Evolutionary conservation across 2,797 vertebrate genomes (phyloP).

Genomic region (Vireo griseus): DNA sequence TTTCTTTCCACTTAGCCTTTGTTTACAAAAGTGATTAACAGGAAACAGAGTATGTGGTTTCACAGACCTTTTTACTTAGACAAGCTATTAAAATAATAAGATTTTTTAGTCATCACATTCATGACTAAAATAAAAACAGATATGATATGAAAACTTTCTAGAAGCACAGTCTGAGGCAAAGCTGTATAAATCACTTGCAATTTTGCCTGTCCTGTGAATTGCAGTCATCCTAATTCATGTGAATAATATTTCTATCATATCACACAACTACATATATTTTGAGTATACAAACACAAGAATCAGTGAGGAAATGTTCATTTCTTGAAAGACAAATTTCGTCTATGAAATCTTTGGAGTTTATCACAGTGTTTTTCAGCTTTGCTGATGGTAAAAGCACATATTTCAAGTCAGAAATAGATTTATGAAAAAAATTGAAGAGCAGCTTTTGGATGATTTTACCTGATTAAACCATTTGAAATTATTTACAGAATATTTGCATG

Average conservation of each 20-base stretch:
- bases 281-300: neutral
- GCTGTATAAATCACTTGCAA: neutral
- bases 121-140: neutral
- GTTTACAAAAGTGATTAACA: neutral
- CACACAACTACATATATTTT: neutral
- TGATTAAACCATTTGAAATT: neutral
- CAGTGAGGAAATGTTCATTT: neutral
- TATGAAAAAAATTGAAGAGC: neutral
- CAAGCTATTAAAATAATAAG: neutral
- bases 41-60: neutral
- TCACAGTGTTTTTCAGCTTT: neutral
- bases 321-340: neutral
- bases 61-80: neutral
- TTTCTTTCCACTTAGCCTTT: neutral
- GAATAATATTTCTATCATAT: neutral
- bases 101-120: neutral
- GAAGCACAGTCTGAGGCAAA: neutral
- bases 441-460: neutral
- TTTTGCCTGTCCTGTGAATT: neutral
- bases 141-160: neutral
- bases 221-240: neutral
- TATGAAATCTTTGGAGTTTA: neutral
- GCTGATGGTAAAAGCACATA: neutral
- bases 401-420: neutral
- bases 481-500: neutral